phyloP scores from a whole-genome alignment of 2,113 vertebrate genomes.

The Polypterus senegalus region DNA sequence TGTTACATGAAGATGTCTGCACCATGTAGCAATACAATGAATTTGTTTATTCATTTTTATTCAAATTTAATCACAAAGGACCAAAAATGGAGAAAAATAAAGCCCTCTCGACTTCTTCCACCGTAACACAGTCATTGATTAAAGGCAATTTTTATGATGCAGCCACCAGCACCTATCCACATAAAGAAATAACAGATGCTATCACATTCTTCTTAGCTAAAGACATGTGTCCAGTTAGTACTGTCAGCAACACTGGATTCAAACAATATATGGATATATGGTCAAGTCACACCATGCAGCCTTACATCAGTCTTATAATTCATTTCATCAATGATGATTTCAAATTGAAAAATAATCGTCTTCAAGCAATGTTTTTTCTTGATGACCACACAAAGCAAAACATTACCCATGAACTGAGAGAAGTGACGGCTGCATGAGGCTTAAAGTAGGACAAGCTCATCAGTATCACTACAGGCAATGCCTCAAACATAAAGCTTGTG shows the following conservation, averaged over 20 bases:
- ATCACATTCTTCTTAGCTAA: slow-evolving; percentile 2
- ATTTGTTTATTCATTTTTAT: too few species aligned
- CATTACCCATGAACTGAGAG: too few species aligned
- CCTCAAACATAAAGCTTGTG: too few species aligned
- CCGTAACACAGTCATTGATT: not conserved
- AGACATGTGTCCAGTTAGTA: slow-evolving; percentile 9
- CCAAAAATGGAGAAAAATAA: slow-evolving; percentile 2
- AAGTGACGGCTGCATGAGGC: too few species aligned
- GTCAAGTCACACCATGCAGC: slow-evolving; percentile 4
- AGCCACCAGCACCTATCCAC: not conserved
- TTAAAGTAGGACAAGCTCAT: too few species aligned
- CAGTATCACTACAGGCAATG: too few species aligned
- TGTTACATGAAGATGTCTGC: not conserved
- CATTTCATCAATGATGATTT: slow-evolving; percentile 5
- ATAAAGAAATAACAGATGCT: not conserved
- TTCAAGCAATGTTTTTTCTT: too few species aligned
- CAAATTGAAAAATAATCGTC: too few species aligned
- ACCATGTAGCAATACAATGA: too few species aligned
- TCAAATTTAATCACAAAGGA: too few species aligned
- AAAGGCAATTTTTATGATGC: not conserved
- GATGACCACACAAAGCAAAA: too few species aligned
- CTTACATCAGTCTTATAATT: slow-evolving; percentile 2
- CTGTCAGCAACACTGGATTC: slow-evolving; percentile 4
- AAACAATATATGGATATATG: not conserved
- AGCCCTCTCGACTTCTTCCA: not conserved